A percentile compares a stretch with the other conserved stretches of the same genome.
These are phyloP conservation scores for Brachirus orientalis DNA, from an alignment of 2,113 vertebrate genomes.

Conservation along the genomic window DNA sequence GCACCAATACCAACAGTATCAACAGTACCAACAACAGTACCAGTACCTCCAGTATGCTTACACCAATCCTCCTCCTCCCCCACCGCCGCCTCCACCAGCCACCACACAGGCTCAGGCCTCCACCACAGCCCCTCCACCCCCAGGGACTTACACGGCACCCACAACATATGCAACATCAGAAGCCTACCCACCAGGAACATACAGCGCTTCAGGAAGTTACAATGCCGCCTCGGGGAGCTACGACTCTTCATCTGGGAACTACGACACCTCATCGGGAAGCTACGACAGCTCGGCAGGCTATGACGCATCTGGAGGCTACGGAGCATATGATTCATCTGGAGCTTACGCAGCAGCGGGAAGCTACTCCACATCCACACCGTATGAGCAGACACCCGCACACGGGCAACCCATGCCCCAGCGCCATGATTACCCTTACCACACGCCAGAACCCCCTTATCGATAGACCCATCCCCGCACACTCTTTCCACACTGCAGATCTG, in stretches of 20 bases:
- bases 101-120: conserved; percentile 63
- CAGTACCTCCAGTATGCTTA: conserved; percentile 83
- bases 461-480: conserved; percentile 66
- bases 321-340: conserved; percentile 75
- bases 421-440: conserved; percentile 83
- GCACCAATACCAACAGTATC: conserved; percentile 84
- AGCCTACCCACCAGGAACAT: conserved; percentile 63
- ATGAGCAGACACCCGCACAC: conserved; percentile 86
- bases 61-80: conserved; percentile 76
- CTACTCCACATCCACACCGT: conserved; percentile 82
- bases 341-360: conserved; percentile 71
- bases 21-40: conserved; percentile 83
- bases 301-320: conserved; percentile 68
- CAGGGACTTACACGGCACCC: conserved; percentile 69
- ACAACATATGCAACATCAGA: conserved; percentile 62
- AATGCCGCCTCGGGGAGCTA: conserved; percentile 55
- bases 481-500: conserved; percentile 59
- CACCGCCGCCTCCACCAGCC: conserved; percentile 64
- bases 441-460: conserved; percentile 84
- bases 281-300: conserved; percentile 64
- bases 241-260: conserved; percentile 55
- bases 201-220: conserved; percentile 57
- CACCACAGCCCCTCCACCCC: conserved; percentile 63
- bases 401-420: conserved; percentile 82
- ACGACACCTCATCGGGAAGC: conserved; percentile 57